Evolutionary conservation across 2,113 vertebrate species (phyloP), one percentile per base, ranked within the genome.

Genomic region (Thalassoma bifasciatum): DNA sequence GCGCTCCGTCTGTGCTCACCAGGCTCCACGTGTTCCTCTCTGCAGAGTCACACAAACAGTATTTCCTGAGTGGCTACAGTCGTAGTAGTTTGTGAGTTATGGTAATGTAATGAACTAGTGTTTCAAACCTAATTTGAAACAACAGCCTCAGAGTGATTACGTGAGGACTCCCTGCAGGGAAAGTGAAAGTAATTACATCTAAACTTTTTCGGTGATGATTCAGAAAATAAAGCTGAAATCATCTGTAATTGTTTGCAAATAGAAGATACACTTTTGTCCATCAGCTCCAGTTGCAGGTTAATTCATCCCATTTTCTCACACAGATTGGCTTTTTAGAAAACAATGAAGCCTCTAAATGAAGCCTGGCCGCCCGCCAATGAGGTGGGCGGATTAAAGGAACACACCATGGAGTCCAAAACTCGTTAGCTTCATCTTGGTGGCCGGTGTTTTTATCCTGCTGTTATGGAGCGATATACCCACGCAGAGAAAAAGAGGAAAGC

Each of bases 1-100:
- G 92, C 0, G 98, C 98, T 0, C 98, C 98, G 0, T 89, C 90
- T 0, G 96, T 98, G 13, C 90, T 72, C 30, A 96, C 83, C 60
- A 96, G 62, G 71, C 58, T 94, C 98, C 98, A 99, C 0, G 91
- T 93, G 66, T 97, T 96, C n/a, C 87, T 93, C 2, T 1, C 98
- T 99, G 72, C 36, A 75, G 60, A 22, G 26, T 23, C 9, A 81
- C 9, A 59, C 14, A 37, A 5, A 42, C n/a, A 40, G 0, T 0
- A 23, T 22, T 67, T 7, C 59, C 10, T 52, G 14, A 60, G 34
- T 8, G 10, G n/a, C n/a, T n/a, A n/a, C n/a, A n/a, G n/a, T n/a
- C n/a, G n/a, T n/a, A n/a, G n/a, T n/a, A n/a, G 58, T 9, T 24
- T 44, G 24, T 9, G 8, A 17, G 8, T 49, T 21, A 11, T n/a